Evolutionary conservation across 2,888 invertebrate genomes (phyloP).

Genomic region (Drosophila helvetica): DNA sequence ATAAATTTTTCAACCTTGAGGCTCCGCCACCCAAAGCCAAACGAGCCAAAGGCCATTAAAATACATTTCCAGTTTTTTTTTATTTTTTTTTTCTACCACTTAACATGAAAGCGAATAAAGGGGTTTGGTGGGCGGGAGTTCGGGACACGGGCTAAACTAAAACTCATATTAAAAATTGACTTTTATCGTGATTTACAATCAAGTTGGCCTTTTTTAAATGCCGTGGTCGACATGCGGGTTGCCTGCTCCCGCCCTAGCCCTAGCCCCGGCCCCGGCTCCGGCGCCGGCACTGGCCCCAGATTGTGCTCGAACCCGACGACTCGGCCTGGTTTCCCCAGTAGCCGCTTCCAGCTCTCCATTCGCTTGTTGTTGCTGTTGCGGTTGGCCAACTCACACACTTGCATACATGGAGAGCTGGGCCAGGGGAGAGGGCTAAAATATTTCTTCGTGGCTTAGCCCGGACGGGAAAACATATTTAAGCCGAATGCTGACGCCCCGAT

Average conservation of each 20-base stretch:
- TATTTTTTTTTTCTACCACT: constrained; percentile 41
- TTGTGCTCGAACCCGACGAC: not conserved
- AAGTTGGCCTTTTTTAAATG: constrained; percentile 78
- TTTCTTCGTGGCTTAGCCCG: constrained; percentile 78
- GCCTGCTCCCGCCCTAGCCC: constrained; percentile 19
- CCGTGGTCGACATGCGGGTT: constrained; percentile 78
- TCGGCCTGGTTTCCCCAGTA: constrained; percentile 10
- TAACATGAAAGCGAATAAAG: constrained; percentile 38
- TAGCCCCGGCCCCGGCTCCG: no score
- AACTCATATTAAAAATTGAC: constrained; percentile 81
- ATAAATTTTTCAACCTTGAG: constrained; percentile 78
- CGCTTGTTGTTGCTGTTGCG: constrained; percentile 60
- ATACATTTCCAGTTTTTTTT: constrained; percentile 53
- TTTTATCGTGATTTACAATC: constrained; percentile 81
- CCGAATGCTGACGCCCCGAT: constrained; percentile 45
- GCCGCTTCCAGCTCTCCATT: constrained; percentile 15
- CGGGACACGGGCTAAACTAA: constrained; percentile 61
- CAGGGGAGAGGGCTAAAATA: constrained; percentile 57
- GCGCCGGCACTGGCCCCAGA: not conserved
- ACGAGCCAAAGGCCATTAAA: constrained; percentile 74
- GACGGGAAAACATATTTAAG: constrained; percentile 72
- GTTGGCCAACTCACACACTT: constrained; percentile 55
- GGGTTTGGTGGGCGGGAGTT: not conserved
- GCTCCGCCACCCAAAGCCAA: constrained; percentile 59
- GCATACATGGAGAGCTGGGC: constrained; percentile 27